Evolutionary conservation across 2,888 invertebrate genomes (phyloP).

Genomic region (Trichogramma dendrolimi): DNA sequence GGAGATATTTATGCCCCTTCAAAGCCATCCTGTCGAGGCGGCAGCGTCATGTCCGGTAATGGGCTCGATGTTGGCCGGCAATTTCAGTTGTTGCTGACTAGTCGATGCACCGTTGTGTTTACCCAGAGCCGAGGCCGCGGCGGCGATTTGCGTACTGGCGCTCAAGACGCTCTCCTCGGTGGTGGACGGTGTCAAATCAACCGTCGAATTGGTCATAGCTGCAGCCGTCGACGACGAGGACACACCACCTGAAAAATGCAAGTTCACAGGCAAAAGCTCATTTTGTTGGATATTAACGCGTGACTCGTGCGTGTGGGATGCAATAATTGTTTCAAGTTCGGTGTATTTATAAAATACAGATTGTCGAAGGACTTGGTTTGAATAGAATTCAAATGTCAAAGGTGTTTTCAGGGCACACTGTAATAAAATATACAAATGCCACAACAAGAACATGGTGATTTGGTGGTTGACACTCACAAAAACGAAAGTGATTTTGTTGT

Average conservation of each 20-base stretch:
- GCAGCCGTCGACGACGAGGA: conserved; percentile 20
- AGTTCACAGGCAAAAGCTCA: too few species aligned
- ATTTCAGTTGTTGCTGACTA: conserved; percentile 54
- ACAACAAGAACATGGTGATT: too few species aligned
- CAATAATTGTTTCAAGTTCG: too few species aligned
- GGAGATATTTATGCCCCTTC: conserved; percentile 28
- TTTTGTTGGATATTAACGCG: too few species aligned
- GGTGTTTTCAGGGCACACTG: too few species aligned
- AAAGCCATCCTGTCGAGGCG: conserved; percentile 68
- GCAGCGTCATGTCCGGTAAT: conserved; percentile 70
- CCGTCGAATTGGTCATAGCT: conserved; percentile 29
- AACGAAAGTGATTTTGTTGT: too few species aligned
- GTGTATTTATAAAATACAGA: too few species aligned
- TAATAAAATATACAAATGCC: too few species aligned
- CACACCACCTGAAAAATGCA: conserved; percentile 16
- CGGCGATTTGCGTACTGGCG: conserved; percentile 34
- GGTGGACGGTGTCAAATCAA: conserved; percentile 57
- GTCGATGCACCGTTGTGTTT: conserved; percentile 58
- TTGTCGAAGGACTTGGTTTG: too few species aligned
- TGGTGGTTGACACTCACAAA: too few species aligned
- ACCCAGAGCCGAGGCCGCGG: conserved; percentile 38
- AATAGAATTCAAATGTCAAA: too few species aligned
- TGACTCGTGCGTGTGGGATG: too few species aligned
- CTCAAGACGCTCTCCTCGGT: conserved; percentile 56
- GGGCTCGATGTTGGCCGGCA: conserved; percentile 68